Evolutionary conservation across 2,113 vertebrate genomes (phyloP).

Genomic region (Carlito syrichta): DNA sequence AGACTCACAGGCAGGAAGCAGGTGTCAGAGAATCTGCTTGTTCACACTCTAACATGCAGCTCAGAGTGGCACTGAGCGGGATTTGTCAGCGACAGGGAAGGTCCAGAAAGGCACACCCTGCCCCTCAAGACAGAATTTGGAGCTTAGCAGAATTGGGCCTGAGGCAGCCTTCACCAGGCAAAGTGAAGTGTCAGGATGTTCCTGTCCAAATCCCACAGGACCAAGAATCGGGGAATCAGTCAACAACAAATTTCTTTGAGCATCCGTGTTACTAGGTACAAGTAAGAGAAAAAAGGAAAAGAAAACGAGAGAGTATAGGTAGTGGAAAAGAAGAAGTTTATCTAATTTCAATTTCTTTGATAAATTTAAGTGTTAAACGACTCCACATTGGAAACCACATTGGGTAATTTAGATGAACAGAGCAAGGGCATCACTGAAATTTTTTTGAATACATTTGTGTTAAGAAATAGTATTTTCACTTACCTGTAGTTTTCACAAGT

Average conservation of each 20-base stretch:
- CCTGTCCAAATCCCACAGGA: background rate
- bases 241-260: background rate
- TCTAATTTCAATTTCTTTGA: background rate
- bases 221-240: background rate
- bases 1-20: constrained; percentile 76
- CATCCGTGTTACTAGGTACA: background rate
- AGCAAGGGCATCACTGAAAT: background rate
- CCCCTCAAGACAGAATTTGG: background rate
- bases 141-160: background rate
- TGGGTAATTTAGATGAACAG: background rate
- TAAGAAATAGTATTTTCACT: background rate
- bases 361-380: background rate
- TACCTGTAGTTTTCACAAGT: background rate
- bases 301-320: background rate
- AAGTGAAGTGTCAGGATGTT: background rate
- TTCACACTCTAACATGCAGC: constrained; percentile 63
- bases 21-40: constrained; percentile 77
- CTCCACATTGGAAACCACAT: background rate
- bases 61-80: constrained; percentile 68
- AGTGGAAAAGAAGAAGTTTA: background rate
- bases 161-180: background rate
- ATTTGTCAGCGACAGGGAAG: constrained; percentile 65
- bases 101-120: constrained; percentile 62
- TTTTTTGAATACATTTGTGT: background rate
- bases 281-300: background rate